Conservation (phyloP, 2,113 vertebrate species). For the Salminus brasiliensis region DNA sequence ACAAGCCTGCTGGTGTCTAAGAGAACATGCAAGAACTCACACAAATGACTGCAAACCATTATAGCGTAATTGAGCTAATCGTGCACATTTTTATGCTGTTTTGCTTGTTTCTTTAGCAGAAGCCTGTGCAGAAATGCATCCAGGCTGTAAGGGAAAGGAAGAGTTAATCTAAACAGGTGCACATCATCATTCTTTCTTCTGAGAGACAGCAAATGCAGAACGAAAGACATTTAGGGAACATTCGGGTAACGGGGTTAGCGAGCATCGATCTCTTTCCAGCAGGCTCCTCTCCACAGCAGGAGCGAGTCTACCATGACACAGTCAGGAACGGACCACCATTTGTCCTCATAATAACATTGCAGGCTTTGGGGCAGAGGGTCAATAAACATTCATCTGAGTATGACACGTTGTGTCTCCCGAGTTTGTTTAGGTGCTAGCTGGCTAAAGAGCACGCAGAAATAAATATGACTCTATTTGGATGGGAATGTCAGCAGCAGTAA, state of each 20-base stretch:
- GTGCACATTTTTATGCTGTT: background rate
- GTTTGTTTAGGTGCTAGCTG: background rate
- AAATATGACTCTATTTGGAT: slow-evolving; percentile 4
- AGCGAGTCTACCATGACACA: background rate
- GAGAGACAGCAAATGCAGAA: background rate
- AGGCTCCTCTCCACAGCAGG: background rate
- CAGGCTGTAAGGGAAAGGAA: background rate
- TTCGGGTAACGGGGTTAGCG: background rate
- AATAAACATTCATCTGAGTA: slow-evolving; percentile 21
- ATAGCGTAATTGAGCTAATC: background rate
- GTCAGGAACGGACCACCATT: slow-evolving; percentile 2
- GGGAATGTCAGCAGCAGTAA: slow-evolving; percentile 11
- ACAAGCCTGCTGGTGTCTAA: background rate
- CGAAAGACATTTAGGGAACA: background rate
- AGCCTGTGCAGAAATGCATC: background rate
- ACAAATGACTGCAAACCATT: background rate
- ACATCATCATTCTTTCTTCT: background rate
- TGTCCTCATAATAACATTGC: slow-evolving; percentile 3
- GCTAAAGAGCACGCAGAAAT: background rate
- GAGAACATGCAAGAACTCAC: background rate
- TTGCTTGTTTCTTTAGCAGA: background rate
- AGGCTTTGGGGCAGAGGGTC: background rate
- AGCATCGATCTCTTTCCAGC: background rate
- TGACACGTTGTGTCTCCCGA: slow-evolving; percentile 5
- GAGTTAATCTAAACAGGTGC: background rate